Conservation (phyloP, 1,140 invertebrate genomes). For the Trichogramma pretiosum region DNA sequence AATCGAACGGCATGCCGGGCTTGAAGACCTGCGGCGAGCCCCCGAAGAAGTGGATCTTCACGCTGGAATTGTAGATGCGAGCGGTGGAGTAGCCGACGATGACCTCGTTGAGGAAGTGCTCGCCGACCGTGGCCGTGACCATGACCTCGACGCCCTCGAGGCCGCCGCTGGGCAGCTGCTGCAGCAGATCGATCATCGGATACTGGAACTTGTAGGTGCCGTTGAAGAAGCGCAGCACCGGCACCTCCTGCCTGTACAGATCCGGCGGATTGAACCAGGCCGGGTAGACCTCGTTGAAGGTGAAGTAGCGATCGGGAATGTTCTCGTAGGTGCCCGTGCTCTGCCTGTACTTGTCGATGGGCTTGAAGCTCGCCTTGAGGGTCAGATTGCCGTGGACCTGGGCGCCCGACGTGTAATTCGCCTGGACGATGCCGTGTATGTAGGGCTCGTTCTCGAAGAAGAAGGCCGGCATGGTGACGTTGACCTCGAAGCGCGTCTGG, state of each 20-base stretch:
- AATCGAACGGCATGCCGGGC: conserved; percentile 76
- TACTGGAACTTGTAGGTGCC: conserved; percentile 80
- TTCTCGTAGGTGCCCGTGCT: conserved; percentile 9
- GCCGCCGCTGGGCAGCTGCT: conserved; percentile 56
- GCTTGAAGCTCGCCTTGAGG: conserved; percentile 64
- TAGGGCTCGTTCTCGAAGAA: conserved; percentile 78
- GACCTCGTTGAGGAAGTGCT: conserved; percentile 78
- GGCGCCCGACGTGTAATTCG: conserved; percentile 86
- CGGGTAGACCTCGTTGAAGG: conserved; percentile 69
- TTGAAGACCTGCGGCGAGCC: conserved; percentile 89
- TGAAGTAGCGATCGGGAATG: conserved; percentile 59
- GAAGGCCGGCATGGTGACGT: conserved; percentile 91
- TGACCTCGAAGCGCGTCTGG: conserved; percentile 85
- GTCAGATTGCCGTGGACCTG: conserved; percentile 80
- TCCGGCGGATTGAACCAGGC: conserved; percentile 62
- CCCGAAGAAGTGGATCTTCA: conserved; percentile 76
- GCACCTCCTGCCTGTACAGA: conserved; percentile 47
- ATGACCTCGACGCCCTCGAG: conserved; percentile 77
- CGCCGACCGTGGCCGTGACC: conserved; percentile 82
- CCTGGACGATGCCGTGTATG: conserved; percentile 76
- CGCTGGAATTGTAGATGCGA: conserved; percentile 75
- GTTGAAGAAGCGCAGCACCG: conserved; percentile 69
- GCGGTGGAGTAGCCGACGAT: conserved; percentile 80
- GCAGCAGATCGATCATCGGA: conserved; percentile 67
- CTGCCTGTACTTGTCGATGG: conserved; percentile 45